These are phyloP conservation scores for Gambelia wislizenii DNA, from an alignment of 2,797 vertebrate genomes.

Conservation along the genomic window DNA sequence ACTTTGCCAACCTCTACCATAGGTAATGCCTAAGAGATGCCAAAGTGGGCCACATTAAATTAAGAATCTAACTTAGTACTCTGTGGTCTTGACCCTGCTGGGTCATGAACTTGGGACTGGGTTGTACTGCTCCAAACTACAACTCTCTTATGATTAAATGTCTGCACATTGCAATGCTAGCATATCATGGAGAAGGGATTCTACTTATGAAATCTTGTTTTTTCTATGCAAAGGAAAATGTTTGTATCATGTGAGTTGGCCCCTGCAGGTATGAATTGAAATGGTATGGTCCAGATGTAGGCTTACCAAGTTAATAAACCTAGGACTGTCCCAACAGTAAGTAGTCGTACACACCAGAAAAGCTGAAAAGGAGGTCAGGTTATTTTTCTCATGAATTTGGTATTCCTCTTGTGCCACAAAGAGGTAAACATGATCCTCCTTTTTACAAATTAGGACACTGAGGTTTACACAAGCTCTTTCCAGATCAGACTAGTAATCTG, in stretches of 20 bases:
- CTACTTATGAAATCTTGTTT: not conserved
- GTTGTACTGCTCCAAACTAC: not conserved
- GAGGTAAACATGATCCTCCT: not conserved
- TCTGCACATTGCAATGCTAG: not conserved
- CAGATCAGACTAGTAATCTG: not conserved
- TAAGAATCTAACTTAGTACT: not conserved
- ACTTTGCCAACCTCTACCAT: no score
- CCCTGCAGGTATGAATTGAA: not conserved
- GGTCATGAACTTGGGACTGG: not conserved
- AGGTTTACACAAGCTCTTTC: not conserved
- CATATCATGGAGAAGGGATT: not conserved
- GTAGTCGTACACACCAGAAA: not conserved
- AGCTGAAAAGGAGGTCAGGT: not conserved
- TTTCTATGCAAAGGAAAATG: not conserved
- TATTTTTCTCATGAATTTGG: not conserved
- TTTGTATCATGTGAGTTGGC: not conserved
- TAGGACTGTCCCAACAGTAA: not conserved
- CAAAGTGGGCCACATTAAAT: not conserved
- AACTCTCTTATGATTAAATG: not conserved
- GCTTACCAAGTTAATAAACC: not conserved
- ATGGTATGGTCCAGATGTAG: not conserved
- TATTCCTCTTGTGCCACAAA: not conserved
- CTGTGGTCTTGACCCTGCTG: not conserved
- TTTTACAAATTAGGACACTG: conserved; percentile 14
- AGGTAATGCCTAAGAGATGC: not conserved